Base-by-base conservation (phyloP, 2,888 invertebrate species). In the Cloeon dipterum region DNA sequence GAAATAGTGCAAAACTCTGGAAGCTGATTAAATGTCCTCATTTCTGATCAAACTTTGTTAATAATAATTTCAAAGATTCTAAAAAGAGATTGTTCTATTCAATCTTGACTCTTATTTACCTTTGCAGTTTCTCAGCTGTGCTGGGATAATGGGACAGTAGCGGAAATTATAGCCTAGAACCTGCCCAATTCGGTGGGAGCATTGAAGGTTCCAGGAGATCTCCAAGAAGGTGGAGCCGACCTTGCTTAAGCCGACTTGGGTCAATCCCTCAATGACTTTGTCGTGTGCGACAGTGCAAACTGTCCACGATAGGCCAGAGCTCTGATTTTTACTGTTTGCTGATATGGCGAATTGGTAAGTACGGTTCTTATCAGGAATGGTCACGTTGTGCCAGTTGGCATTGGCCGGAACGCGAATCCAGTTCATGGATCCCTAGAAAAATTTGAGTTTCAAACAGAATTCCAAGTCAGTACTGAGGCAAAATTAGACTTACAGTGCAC, bases 231-330 rank as follows among this genome's bases (percentile, higher is more conserved):
- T 58, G 7, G 68, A 55, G 13, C 57, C 61, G 11, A 61, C 57
- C 3, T 53, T 49, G 37, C 59, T 59, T 37, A 66, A 59, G 56
- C n/a, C n/a, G n/a, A n/a, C n/a, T n/a, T n/a, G n/a, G n/a, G n/a
- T 11, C 8, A 11, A 8, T 32, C 8, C n/a, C 44, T 42, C 43
- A 53, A n/a, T n/a, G n/a, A 55, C 48, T 49, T 54, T 53, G 39
- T 58, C 56, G 35, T 57, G 56, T 19, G 59, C 63, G 43, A 70
- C 66, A 43, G 72, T 75, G 42, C 86, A 86, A 23, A 68, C 66
- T 8, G 81, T 74, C 85, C 85, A 85, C 10, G 72, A 65, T 74
- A 86, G 79, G 2, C 85, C 85, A 50, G 82, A 82, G 44, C 79
- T 82, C 41, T 63, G 64, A 3, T 53, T 53, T 0, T 59, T 55